A percentile compares a stretch with the other conserved stretches of the same genome.
Evolutionary conservation across 2,888 invertebrate species (phyloP).

Genomic region (Amiota mariae): DNA sequence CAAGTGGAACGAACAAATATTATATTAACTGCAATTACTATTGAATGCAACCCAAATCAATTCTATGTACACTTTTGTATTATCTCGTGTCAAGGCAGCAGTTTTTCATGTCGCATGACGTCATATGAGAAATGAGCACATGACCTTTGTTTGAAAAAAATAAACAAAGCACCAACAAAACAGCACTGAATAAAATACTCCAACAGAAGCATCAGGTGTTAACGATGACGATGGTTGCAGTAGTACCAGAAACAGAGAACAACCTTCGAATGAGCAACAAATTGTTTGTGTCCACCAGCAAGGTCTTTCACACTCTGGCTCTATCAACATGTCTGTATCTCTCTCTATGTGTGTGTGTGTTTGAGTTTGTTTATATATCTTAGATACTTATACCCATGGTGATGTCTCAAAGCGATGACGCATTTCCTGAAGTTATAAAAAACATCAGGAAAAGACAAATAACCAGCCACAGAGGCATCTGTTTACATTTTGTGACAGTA

Average conservation of each 20-base stretch:
- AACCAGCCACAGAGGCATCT: neutral
- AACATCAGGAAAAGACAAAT: neutral
- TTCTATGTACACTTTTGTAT: neutral
- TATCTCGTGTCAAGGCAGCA: constrained; percentile 9
- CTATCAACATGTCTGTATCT: neutral
- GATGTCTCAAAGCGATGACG: constrained; percentile 1
- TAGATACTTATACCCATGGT: neutral
- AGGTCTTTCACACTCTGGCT: neutral
- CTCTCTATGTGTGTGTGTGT: neutral
- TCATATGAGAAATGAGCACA: constrained; percentile 16
- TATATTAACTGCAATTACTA: neutral
- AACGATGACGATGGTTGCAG: neutral
- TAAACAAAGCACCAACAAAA: neutral
- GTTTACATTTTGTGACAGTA: neutral
- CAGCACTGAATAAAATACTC: neutral
- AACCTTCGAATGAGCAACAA: constrained; percentile 20
- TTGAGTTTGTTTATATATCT: no score
- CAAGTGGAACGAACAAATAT: neutral
- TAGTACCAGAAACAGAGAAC: neutral
- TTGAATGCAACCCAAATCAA: neutral
- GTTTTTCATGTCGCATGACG: constrained; percentile 4
- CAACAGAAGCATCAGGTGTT: constrained; percentile 19
- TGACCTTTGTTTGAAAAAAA: constrained; percentile 8
- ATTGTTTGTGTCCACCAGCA: neutral
- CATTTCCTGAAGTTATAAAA: constrained; percentile 22